Evolutionary conservation across 2,113 vertebrate genomes (phyloP).

Genomic region (Chloebia gouldiae): DNA sequence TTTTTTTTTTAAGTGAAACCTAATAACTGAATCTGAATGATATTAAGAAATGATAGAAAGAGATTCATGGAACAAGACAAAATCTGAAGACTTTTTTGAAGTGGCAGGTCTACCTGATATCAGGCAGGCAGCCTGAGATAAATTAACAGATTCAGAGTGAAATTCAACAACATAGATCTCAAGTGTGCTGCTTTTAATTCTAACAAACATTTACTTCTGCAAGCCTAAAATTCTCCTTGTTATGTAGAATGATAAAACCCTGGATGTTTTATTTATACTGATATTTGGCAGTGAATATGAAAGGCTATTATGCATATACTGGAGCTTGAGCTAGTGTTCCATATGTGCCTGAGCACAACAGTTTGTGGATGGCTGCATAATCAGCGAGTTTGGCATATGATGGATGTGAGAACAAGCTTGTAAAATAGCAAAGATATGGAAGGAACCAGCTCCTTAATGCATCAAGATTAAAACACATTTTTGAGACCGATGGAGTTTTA

Average conservation of each 20-base stretch:
- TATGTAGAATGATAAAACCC: not conserved
- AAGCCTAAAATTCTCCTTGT: not conserved
- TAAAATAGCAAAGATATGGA: not conserved
- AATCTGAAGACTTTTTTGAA: not conserved
- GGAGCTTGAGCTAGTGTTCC: not conserved
- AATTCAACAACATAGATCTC: not conserved
- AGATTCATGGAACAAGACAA: not conserved
- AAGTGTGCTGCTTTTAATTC: not conserved
- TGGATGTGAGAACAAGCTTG: not conserved
- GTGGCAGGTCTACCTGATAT: not conserved
- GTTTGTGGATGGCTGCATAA: not conserved
- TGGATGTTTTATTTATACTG: not conserved
- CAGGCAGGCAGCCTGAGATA: not conserved
- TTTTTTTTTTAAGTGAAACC: not conserved
- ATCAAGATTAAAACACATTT: not conserved
- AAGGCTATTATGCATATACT: not conserved
- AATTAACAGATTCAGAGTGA: not conserved
- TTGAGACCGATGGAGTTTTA: not conserved
- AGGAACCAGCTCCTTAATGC: not conserved
- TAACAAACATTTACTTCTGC: not conserved
- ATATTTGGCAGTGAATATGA: not conserved
- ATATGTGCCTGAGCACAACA: not conserved
- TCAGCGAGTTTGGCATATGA: not conserved
- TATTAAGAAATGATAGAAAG: not conserved
- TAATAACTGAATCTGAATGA: not conserved